phyloP scores from a whole-genome alignment of 1,140 invertebrate species.

The Caenorhabditis brenneri region DNA sequence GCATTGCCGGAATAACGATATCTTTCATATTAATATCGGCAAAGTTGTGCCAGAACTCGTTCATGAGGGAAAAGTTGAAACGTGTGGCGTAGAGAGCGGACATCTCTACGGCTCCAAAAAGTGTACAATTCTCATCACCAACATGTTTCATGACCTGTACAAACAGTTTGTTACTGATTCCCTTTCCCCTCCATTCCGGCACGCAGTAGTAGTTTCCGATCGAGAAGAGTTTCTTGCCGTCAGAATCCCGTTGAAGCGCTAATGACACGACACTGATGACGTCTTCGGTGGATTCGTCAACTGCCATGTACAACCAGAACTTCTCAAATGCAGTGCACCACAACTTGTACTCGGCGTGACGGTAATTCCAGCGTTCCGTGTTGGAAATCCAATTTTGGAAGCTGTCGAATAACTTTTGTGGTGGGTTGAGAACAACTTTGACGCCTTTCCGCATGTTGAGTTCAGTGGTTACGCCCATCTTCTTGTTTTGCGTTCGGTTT shows the following conservation, averaged over 20 bases:
- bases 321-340: slow-evolving; percentile 34
- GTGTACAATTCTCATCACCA: slow-evolving; percentile 29
- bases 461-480: slow-evolving; percentile 16
- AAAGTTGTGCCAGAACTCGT: slow-evolving; percentile 34
- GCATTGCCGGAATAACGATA: slow-evolving; percentile 8
- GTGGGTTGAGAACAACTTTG: slow-evolving; percentile 15
- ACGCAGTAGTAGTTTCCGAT: slow-evolving; percentile 34
- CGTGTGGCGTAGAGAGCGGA: slow-evolving; percentile 6
- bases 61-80: slow-evolving; percentile 19
- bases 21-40: neutral
- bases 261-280: slow-evolving; percentile 1
- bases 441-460: slow-evolving; percentile 25
- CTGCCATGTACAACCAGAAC: slow-evolving; percentile 32
- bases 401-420: slow-evolving; percentile 19
- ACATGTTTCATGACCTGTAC: slow-evolving; percentile 32
- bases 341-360: slow-evolving; percentile 2
- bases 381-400: slow-evolving; percentile 15
- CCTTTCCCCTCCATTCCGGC: slow-evolving; percentile 34
- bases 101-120: slow-evolving; percentile 22
- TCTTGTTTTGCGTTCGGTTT: neutral
- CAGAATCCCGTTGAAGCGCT: neutral
- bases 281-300: neutral
- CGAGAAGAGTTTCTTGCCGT: slow-evolving; percentile 10
- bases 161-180: slow-evolving; percentile 35
- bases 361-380: slow-evolving; percentile 26